Conservation (phyloP, 2,797 vertebrate genomes). For the Anguilla megastoma region DNA sequence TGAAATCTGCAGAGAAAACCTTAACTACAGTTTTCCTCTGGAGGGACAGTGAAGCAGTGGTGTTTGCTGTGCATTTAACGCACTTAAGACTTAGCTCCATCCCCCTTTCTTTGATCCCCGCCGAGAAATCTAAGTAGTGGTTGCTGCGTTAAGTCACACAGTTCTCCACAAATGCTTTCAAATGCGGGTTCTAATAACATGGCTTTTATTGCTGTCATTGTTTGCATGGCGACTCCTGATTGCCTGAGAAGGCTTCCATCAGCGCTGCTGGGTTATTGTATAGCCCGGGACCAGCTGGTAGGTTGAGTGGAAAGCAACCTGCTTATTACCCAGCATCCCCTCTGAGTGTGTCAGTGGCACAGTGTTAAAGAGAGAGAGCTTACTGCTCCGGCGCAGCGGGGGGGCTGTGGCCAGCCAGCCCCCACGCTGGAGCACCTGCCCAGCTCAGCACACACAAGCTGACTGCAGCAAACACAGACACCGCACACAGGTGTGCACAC, state of each 20-base stretch:
- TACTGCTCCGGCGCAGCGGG: constrained; percentile 36
- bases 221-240: background rate
- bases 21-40: background rate
- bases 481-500: background rate
- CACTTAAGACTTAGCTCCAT: background rate
- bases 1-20: background rate
- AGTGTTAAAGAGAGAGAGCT: background rate
- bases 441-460: constrained; percentile 35
- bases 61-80: background rate
- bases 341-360: background rate
- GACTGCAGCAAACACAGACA: constrained; percentile 35
- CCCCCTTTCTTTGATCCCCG: background rate
- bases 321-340: constrained; percentile 34
- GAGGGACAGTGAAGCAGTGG: background rate
- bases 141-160: background rate
- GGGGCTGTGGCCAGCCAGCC: constrained; percentile 38
- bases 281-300: constrained; percentile 50
- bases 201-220: constrained; percentile 9
- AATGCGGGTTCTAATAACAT: background rate
- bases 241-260: constrained; percentile 33
- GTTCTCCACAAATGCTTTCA: background rate
- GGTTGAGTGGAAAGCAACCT: constrained; percentile 48
- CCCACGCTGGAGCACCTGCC: constrained; percentile 31
- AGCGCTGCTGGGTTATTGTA: constrained; percentile 31
- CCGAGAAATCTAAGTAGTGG: background rate